These are phyloP conservation scores for Sinodicranocentrus sp. DNA, from an alignment of 2,888 invertebrate genomes.

Conservation along the genomic window DNA sequence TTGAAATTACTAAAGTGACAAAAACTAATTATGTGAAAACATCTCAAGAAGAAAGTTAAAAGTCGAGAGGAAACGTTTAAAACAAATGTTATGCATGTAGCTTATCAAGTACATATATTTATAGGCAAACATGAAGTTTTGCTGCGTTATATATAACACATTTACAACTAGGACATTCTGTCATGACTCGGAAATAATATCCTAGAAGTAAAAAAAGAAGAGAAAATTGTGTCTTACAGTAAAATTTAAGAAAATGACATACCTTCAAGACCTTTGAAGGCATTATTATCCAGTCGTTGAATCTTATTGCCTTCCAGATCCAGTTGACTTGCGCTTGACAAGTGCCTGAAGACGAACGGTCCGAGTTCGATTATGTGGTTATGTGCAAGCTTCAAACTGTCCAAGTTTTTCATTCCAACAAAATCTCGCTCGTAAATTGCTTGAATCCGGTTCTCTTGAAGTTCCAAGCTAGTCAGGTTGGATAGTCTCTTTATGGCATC, in stretches of 20 bases:
- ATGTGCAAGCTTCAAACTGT: slow-evolving; percentile 86
- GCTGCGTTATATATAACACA: too few relatives aligned
- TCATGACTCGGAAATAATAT: too few relatives aligned
- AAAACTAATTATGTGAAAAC: too few relatives aligned
- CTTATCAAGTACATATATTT: too few relatives aligned
- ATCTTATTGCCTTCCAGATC: slow-evolving; percentile 94
- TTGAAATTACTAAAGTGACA: too few relatives aligned
- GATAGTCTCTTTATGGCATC: slow-evolving; percentile 88
- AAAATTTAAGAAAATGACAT: slow-evolving; percentile 71
- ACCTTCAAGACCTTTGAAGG: slow-evolving; percentile 94
- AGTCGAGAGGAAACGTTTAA: too few relatives aligned
- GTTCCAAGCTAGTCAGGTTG: slow-evolving; percentile 90
- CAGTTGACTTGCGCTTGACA: slow-evolving; percentile 89
- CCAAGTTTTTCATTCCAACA: slow-evolving; percentile 84
- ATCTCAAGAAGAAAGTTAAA: too few relatives aligned
- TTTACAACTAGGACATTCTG: too few relatives aligned
- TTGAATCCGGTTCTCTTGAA: slow-evolving; percentile 91
- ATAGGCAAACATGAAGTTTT: too few relatives aligned
- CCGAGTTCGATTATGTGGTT: slow-evolving; percentile 90
- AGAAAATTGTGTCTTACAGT: too few relatives aligned
- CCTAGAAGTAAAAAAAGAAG: too few relatives aligned
- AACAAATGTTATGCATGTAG: too few relatives aligned
- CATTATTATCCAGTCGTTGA: slow-evolving; percentile 88
- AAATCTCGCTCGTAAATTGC: slow-evolving; percentile 90
- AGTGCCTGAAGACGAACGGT: slow-evolving; percentile 89